Percentiles rank a stretch among this genome's conserved stretches.
phyloP scores from a whole-genome alignment of 2,113 vertebrate species.

The Petromus typicus region DNA sequence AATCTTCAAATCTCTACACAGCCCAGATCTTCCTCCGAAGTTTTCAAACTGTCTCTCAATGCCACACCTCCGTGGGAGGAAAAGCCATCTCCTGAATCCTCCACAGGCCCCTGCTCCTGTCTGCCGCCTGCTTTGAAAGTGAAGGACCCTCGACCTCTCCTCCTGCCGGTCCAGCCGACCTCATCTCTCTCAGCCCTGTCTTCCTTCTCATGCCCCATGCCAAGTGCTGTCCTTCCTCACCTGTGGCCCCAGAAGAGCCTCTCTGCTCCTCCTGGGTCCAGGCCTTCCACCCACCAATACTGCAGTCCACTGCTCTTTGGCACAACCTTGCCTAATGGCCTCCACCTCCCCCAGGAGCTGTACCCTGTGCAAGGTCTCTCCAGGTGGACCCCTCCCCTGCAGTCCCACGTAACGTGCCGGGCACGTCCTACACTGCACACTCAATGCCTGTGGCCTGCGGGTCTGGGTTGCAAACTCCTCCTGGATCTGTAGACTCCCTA shows the following conservation, averaged over 20 bases:
- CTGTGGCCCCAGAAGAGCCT: neutral
- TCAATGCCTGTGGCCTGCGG: neutral
- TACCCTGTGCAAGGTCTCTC: neutral
- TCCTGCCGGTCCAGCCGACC: neutral
- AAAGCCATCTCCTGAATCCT: too few relatives aligned
- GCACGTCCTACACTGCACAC: neutral
- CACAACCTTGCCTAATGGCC: neutral
- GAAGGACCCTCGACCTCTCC: neutral
- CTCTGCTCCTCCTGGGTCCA: neutral
- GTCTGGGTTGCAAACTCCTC: neutral
- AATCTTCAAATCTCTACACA: neutral
- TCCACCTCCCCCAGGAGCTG: neutral
- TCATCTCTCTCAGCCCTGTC: neutral
- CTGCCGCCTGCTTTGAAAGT: neutral
- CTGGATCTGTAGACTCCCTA: accelerated
- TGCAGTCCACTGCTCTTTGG: neutral
- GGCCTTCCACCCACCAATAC: too few relatives aligned
- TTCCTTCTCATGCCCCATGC: neutral
- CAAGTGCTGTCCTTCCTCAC: accelerated
- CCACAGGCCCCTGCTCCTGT: neutral
- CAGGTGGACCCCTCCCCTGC: neutral
- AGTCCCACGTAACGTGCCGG: too few relatives aligned
- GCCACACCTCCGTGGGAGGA: neutral
- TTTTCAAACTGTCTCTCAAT: neutral
- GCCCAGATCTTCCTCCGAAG: neutral